A percentile compares a stretch with the other conserved stretches of the same genome.
phyloP scores from a whole-genome alignment of 2,888 invertebrate species.

The Aphodius sticticus region DNA sequence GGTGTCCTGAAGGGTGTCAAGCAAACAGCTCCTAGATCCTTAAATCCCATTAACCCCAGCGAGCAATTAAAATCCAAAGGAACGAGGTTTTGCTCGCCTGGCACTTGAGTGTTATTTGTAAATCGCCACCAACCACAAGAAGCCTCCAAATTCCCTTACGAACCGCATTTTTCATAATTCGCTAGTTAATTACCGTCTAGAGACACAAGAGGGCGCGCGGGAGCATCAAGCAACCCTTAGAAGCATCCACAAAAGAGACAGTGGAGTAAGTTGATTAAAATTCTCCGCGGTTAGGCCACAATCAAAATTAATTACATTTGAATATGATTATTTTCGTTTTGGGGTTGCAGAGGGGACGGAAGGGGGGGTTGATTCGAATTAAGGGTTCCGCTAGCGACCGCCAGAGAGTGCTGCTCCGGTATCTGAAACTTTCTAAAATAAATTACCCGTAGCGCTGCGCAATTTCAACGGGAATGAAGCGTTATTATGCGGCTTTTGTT shows the following conservation, averaged over 20 bases:
- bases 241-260: slow-evolving; percentile 1
- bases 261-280: slow-evolving; percentile 45
- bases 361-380: neutral
- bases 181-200: neutral
- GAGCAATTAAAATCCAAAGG: neutral
- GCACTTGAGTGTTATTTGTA: neutral
- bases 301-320: slow-evolving; percentile 47
- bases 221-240: neutral
- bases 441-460: slow-evolving; percentile 27
- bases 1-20: neutral
- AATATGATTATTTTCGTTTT: slow-evolving; percentile 44
- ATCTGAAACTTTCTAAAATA: slow-evolving; percentile 28
- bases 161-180: neutral
- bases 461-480: slow-evolving; percentile 17
- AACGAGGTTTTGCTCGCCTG: neutral
- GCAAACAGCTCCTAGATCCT: neutral
- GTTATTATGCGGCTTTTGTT: slow-evolving; percentile 32
- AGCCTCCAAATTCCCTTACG: neutral
- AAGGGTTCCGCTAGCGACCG: neutral
- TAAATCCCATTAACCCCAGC: neutral
- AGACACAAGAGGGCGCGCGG: neutral
- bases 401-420: neutral
- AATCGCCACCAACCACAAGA: neutral
- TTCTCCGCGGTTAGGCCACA: slow-evolving; percentile 42
- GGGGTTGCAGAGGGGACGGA: slow-evolving; percentile 7